Evolutionary conservation across 2,113 vertebrate genomes (phyloP).

Genomic region (Neotoma lepida): DNA sequence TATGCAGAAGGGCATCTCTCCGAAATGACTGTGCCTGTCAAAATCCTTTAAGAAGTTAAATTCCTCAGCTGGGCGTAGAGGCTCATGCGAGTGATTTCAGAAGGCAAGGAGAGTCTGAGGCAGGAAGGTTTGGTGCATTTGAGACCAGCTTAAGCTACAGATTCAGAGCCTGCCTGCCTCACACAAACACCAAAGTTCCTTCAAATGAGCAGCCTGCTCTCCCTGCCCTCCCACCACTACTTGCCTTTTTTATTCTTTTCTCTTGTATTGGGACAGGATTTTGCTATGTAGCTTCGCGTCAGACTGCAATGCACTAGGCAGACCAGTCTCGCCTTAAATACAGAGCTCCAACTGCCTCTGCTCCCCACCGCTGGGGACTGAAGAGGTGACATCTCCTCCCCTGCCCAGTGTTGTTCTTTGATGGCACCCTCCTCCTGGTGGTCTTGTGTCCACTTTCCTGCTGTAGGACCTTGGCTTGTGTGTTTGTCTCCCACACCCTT

Average conservation of each 20-base stretch:
- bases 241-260: not conserved
- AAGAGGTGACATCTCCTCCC: not conserved
- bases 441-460: not conserved
- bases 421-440: not conserved
- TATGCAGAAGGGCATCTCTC: too few species aligned
- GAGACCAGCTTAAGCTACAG: not conserved
- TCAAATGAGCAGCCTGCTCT: not conserved
- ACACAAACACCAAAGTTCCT: not conserved
- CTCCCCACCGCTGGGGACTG: not conserved
- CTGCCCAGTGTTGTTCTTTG: not conserved
- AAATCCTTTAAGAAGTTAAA: not conserved
- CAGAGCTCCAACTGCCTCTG: not conserved
- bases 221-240: too few species aligned
- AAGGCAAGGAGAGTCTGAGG: too few species aligned
- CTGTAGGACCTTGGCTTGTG: not conserved
- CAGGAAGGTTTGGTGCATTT: not conserved
- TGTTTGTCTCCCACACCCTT: not conserved
- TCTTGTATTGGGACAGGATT: not conserved
- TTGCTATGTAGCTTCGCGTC: not conserved
- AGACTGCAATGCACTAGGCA: not conserved
- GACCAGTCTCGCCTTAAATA: not conserved
- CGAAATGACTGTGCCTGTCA: not conserved
- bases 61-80: not conserved
- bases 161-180: not conserved
- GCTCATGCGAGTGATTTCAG: not conserved